Percentiles rank a stretch among this genome's conserved stretches.
Evolutionary conservation across 2,113 vertebrate species (phyloP).

Genomic region (Brachionichthys hirsutus): DNA sequence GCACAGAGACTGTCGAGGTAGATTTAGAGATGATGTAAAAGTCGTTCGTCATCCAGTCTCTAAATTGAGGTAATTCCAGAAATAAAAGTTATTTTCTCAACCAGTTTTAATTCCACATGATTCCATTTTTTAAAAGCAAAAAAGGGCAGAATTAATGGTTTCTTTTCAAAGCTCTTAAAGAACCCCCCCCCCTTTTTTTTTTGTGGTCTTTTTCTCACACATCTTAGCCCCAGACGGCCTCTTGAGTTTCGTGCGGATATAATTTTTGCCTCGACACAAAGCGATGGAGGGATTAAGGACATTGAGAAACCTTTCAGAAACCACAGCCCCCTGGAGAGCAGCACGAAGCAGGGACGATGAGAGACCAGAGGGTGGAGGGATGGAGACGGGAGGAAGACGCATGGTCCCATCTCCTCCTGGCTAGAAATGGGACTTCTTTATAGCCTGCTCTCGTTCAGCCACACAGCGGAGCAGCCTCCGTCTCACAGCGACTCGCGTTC

Average conservation of each 20-base stretch:
- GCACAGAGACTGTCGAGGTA: background rate
- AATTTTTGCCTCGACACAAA: conserved; percentile 75
- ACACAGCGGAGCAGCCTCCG: conserved; percentile 14
- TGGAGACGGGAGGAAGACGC: too few relatives aligned
- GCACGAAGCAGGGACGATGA: conserved; percentile 31
- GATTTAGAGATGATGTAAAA: conserved; percentile 3
- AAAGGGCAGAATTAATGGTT: too few relatives aligned
- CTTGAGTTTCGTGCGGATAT: conserved; percentile 78
- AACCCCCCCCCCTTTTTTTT: too few relatives aligned
- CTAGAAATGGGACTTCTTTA: conserved; percentile 41
- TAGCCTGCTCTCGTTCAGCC: too few relatives aligned
- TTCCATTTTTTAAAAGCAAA: too few relatives aligned
- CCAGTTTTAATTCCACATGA: too few relatives aligned
- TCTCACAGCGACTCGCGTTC: background rate
- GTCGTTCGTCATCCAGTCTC: conserved; percentile 2
- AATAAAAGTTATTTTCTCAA: background rate
- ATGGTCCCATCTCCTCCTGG: conserved; percentile 45
- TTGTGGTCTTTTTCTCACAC: conserved; percentile 40
- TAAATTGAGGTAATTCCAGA: conserved; percentile 25
- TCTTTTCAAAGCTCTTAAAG: conserved; percentile 7
- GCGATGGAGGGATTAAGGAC: conserved; percentile 75
- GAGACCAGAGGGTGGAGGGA: conserved; percentile 20
- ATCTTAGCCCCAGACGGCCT: conserved; percentile 44
- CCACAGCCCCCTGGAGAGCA: conserved; percentile 68
- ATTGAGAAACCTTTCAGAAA: conserved; percentile 80